Conservation (phyloP, 2,888 invertebrate genomes). For the Actias luna region DNA sequence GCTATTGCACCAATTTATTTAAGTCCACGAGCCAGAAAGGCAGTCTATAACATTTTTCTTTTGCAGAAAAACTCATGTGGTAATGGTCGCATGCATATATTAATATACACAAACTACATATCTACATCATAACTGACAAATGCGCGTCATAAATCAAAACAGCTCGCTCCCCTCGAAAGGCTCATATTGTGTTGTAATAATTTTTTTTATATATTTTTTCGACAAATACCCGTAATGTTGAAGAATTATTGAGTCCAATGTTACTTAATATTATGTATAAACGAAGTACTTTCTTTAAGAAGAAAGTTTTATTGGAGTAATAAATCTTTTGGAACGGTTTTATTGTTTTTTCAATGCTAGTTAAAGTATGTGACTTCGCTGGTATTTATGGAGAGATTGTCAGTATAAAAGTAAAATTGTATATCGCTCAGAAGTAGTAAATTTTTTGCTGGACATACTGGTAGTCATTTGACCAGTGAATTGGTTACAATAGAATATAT, state of each 20-base stretch:
- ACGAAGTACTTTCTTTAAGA: background rate
- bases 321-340: background rate
- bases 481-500: no score
- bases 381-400: no score
- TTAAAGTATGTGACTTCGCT: no score
- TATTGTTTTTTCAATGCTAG: no score
- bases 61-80: constrained; percentile 46
- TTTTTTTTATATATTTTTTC: constrained; percentile 10
- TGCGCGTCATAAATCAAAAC: constrained; percentile 65
- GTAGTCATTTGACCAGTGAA: no score
- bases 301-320: background rate
- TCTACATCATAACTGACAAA: constrained; percentile 55
- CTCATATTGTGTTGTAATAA: constrained; percentile 21
- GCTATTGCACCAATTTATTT: constrained; percentile 39
- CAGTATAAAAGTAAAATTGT: no score
- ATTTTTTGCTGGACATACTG: no score
- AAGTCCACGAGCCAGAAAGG: constrained; percentile 38
- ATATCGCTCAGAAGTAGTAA: no score
- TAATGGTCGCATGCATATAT: constrained; percentile 17
- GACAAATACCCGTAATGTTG: constrained; percentile 1
- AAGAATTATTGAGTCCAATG: background rate
- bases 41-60: constrained; percentile 54
- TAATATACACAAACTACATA: background rate
- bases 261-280: background rate
- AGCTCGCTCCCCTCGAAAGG: constrained; percentile 46